Evolutionary conservation across 2,797 vertebrate species (phyloP), one percentile per base, ranked within the genome.

Genomic region (Acridotheres tristis): DNA sequence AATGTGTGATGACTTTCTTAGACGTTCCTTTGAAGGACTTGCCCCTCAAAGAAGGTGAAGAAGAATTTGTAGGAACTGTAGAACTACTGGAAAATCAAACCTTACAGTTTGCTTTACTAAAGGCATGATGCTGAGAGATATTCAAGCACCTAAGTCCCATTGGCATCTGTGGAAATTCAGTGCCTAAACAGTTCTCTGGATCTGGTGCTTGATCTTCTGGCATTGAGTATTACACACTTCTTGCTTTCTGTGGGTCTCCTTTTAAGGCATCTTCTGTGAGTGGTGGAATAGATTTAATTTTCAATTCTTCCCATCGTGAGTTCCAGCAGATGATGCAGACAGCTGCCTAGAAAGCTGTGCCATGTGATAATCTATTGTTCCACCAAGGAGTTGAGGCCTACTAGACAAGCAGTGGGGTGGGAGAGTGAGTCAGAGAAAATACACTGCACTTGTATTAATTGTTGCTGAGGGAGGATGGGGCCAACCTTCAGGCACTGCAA

Each of bases 231-330:
- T 88, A 40, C 38, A 38, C 15, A 91, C 32, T 76, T 93, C 30
- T 30, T 81, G 36, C n/a, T 91, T 90, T 95, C 80, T 80, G 20
- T 90, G 57, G 42, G 59, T 94, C 34, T 95, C 77, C 82, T 93
- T 96, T 93, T 95, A 96, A 82, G 91, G 92, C 83, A 54, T 88
- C 59, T 92, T 93, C 62, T 84, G 57, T 25, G 67, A 80, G 79
- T 75, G 38, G 63, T 92, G 82, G 67, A 69, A 4, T 48, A 93
- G 58, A 75, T 65, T 89, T 82, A 77, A 87, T 89, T 95, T 88
- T 81, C 58, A 85, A 45, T 92, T 84, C 48, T 77, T 92, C 79
- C 54, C 14, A 1, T 91, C 0, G 0, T 73, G 77, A 69, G 45
- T 66, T 88, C 40, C 76, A 94, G 73, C 71, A 66, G 0, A 1